Evolutionary conservation across 2,797 vertebrate genomes (phyloP).

Genomic region (Manis pentadactyla): DNA sequence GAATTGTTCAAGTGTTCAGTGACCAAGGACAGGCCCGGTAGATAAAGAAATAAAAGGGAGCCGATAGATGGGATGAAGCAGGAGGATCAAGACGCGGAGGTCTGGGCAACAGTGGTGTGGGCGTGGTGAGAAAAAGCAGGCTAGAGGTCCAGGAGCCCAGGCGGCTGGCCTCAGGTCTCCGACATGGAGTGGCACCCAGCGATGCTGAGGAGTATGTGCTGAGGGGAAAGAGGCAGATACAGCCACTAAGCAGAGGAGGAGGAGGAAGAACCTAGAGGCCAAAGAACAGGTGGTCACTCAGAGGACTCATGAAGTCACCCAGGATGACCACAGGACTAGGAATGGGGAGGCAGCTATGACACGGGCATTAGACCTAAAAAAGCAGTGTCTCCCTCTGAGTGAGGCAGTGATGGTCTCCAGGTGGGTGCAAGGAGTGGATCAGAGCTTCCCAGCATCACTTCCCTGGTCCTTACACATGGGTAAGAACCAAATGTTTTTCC

Average conservation of each 20-base stretch:
- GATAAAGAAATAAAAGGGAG: background rate
- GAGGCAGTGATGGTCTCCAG: background rate
- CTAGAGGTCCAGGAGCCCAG: accelerated
- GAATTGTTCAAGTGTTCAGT: background rate
- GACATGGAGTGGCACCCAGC: too few species aligned
- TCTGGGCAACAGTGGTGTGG: background rate
- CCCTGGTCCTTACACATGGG: too few species aligned
- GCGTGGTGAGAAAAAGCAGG: background rate
- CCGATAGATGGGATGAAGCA: background rate
- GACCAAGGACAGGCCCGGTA: background rate
- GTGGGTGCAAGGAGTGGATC: background rate
- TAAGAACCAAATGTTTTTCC: background rate
- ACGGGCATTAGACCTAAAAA: background rate
- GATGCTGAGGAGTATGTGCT: too few species aligned
- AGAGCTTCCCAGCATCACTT: background rate
- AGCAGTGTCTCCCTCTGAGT: background rate
- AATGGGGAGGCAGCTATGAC: background rate
- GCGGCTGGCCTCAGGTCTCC: background rate
- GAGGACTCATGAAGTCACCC: background rate
- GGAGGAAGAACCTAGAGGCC: background rate
- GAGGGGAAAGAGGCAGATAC: background rate
- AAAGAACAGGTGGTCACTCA: background rate
- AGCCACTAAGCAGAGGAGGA: accelerated
- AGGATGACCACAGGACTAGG: background rate
- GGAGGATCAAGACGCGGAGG: background rate